These are phyloP conservation scores for Acanthosepion pharaonis DNA, from an alignment of 2,888 invertebrate genomes.

Conservation along the genomic window DNA sequence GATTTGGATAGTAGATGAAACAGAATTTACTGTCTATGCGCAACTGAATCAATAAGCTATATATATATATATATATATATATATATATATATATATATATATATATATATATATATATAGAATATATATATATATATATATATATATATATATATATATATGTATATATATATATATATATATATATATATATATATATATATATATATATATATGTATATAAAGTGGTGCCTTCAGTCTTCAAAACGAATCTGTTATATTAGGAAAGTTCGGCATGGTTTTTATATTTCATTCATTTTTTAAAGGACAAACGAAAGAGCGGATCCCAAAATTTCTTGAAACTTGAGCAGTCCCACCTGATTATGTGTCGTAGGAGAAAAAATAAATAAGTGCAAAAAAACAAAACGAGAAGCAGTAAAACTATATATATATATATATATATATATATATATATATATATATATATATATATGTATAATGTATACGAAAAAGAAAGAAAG, in stretches of 20 bases:
- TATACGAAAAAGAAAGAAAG: not conserved
- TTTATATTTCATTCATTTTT: not conserved
- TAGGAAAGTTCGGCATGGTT: not conserved
- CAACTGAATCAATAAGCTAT: no score
- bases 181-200: not conserved
- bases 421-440: no score
- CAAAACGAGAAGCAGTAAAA: not conserved
- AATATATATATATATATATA: no score
- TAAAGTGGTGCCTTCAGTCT: not conserved
- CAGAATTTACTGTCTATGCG: no score
- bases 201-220: not conserved
- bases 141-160: not conserved
- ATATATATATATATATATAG: no score
- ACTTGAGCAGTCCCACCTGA: constrained; percentile 18
- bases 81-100: no score
- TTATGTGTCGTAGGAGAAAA: not conserved
- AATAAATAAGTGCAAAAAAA: not conserved
- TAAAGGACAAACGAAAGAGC: not conserved
- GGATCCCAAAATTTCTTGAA: not conserved
- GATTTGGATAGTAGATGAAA: no score
- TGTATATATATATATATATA: not conserved
- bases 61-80: no score
- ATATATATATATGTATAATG: no score
- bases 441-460: no score
- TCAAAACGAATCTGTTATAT: not conserved